phyloP scores from a whole-genome alignment of 92 coral and sea anemone genomes.

The Hydrozoanthus gracilis region DNA sequence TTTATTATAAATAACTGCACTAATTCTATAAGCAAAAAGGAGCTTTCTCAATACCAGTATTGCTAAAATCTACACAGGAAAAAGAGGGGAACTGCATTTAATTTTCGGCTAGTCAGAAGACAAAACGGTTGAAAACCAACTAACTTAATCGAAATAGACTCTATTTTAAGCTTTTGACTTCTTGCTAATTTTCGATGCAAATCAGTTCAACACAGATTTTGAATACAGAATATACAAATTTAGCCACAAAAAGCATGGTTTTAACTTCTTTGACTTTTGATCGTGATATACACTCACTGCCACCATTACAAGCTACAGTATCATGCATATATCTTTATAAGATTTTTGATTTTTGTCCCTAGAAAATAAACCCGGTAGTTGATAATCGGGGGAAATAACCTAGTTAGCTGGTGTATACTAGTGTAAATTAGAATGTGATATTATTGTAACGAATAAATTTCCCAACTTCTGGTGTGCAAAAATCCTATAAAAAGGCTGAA shows the following conservation, averaged over 20 bases:
- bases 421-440: constrained; percentile 7
- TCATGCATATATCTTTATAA: no score
- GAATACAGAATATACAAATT: not conserved
- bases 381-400: constrained; percentile 1
- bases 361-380: constrained; percentile 6
- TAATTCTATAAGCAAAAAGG: no score
- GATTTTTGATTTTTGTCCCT: no score
- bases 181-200: not conserved
- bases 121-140: not conserved
- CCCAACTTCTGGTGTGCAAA: not conserved
- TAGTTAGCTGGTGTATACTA: not conserved
- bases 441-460: not conserved
- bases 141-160: not conserved
- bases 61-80: no score
- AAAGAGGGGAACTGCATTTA: not conserved
- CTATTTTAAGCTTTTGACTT: constrained; percentile 5
- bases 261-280: no score
- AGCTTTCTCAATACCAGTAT: no score
- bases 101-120: not conserved
- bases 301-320: no score
- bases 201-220: no score
- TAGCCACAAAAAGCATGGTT: not conserved
- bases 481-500: not conserved
- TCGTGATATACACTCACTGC: no score
- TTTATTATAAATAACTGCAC: no score